Percentiles rank a stretch among this genome's conserved stretches.
Evolutionary conservation across 2,797 vertebrate genomes (phyloP).

Genomic region (Acanthurus tractus): DNA sequence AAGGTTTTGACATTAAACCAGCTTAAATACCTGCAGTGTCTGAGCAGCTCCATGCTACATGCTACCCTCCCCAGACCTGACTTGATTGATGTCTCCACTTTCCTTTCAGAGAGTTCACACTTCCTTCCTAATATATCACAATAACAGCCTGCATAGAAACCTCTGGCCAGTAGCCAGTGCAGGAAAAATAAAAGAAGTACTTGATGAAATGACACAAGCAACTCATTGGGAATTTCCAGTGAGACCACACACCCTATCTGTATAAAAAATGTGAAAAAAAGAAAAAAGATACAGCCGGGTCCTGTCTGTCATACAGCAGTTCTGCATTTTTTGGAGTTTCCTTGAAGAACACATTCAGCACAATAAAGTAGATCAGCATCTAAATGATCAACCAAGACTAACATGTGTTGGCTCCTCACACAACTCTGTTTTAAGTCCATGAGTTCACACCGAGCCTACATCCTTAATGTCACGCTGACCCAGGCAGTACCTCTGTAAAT

Average conservation of each 20-base stretch:
- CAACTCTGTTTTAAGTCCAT: too few relatives aligned
- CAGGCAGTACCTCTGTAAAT: too few relatives aligned
- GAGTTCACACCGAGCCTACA: too few relatives aligned
- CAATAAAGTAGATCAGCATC: too few relatives aligned
- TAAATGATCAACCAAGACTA: too few relatives aligned
- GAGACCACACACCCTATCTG: slow-evolving; percentile 4
- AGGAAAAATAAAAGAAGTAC: slow-evolving; percentile 34
- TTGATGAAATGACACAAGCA: slow-evolving; percentile 18
- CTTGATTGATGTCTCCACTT: not conserved
- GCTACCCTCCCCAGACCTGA: not conserved
- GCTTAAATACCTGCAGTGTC: not conserved
- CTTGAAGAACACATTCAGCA: too few relatives aligned
- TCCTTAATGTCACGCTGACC: too few relatives aligned
- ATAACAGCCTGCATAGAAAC: slow-evolving; percentile 10
- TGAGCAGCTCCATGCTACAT: not conserved
- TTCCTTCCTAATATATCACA: slow-evolving; percentile 11
- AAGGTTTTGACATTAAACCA: not conserved
- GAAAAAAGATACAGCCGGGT: not conserved
- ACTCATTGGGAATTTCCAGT: slow-evolving; percentile 31
- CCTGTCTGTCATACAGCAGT: too few relatives aligned
- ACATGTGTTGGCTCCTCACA: too few relatives aligned
- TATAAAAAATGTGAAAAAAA: not conserved
- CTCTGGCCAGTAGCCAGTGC: not conserved
- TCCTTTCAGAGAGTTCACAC: not conserved
- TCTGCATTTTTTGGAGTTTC: too few relatives aligned